phyloP scores from a whole-genome alignment of 2,797 vertebrate species.

The Valencia hispanica region DNA sequence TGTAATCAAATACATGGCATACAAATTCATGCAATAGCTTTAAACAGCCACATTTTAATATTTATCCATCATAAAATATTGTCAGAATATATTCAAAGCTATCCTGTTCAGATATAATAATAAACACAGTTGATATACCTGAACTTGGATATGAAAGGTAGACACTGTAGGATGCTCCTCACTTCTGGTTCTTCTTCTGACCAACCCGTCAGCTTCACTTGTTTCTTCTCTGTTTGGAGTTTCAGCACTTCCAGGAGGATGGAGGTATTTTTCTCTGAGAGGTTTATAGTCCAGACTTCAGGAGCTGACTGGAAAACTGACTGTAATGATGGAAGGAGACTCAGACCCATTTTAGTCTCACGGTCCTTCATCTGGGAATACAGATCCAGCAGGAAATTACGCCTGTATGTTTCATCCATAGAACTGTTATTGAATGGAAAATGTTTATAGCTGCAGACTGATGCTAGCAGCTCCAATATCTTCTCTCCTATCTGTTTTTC shows the following conservation, averaged over 20 bases:
- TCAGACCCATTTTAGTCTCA: neutral
- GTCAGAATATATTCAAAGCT: neutral
- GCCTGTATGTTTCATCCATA: neutral
- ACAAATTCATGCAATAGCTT: too few species aligned
- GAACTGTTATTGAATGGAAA: neutral
- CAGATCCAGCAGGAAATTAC: conserved; percentile 1
- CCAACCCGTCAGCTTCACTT: neutral
- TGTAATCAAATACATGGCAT: too few species aligned
- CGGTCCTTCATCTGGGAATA: neutral
- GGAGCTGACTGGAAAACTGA: conserved; percentile 28
- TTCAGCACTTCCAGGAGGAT: conserved; percentile 1
- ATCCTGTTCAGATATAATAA: neutral
- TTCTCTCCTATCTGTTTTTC: conserved; percentile 11
- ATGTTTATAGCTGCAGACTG: neutral
- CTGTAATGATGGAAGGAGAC: conserved; percentile 10
- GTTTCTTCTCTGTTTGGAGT: neutral
- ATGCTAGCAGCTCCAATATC: conserved; percentile 3
- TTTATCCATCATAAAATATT: neutral
- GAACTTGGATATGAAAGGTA: neutral
- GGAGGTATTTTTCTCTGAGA: neutral
- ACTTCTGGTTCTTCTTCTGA: neutral
- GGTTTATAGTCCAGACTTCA: conserved; percentile 20
- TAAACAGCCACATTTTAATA: neutral
- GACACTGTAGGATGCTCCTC: neutral
- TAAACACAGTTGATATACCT: conserved; percentile 1